Base-by-base conservation (phyloP, 2,888 invertebrate genomes). In the Caprella mutica region DNA sequence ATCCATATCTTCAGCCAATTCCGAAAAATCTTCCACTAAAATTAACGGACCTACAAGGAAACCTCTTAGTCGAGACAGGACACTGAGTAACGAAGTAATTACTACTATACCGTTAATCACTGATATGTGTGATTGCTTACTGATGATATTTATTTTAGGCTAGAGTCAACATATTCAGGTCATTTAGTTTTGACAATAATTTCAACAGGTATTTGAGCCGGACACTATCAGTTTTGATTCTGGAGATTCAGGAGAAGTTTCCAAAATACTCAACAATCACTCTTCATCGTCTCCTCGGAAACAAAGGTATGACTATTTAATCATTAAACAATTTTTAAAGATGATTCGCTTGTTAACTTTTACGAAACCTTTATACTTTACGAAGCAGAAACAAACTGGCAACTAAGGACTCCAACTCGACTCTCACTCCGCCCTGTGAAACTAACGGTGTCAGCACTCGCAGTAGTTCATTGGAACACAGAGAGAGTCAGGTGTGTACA, bases 51-150 rank as follows among this genome's bases (percentile, higher is more conserved):
- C 40, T 5, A 19, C 21, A 19, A 48, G 30, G 19, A 14, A 27
- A 2, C 29, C 48, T 17, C 29, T 48, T 1, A 48, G 19, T 9
- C 29, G 48, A 21, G 17, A 27, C 5, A 27, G 48, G 12, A 48
- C 71, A 61, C 67, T 74, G 5, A 76, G 75, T 66, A 77, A 76
- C 66, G 77, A 77, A 65, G 77, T 76, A 50, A 73, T 27, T 35
- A 42, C 12, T 6, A 26, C 38, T 48, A 38, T 38, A 2, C 3
- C n/a, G n/a, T 17, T 38, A 38, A 17, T 17, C 19, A 38, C 19
- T 17, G n/a, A 38, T 38, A 38, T 38, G 19, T 38, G 19, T 38
- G 19, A 3, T 38, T 17, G n/a, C n/a, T 38, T 17, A 17, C n/a
- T 3, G 3, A 17, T 17, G n/a, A 38, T 38, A 38, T 38, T 17